Evolutionary conservation across 2,888 invertebrate species (phyloP), one percentile per base, ranked within the genome.

Genomic region (Furcula furcula): DNA sequence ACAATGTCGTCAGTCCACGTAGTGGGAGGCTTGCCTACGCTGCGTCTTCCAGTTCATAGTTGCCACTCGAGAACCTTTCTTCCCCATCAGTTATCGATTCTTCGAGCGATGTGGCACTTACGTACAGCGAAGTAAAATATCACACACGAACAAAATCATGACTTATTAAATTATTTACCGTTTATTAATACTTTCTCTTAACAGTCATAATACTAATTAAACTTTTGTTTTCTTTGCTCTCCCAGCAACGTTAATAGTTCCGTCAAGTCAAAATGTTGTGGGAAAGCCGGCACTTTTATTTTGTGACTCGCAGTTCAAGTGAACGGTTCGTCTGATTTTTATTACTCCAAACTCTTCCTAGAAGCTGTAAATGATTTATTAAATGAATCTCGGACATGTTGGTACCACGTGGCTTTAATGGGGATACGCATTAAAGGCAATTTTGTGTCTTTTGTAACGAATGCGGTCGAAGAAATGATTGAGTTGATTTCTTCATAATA

Each of bases 351-450:
- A 53, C 56, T 52, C 59, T 74, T 73, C 71, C 58, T 63, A 61
- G 71, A 65, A 71, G 55, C 55, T 26, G 36, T 40, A 52, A n/a
- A 55, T 72, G 72, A 74, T 76, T 73, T 74, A 69, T 62, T 50
- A 37, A 35, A 41, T 46, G 46, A 53, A 51, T 53, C 55, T 49
- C 46, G 39, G 52, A 27, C 72, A 72, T 64, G 46, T 45, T 58
- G 72, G 31, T 28, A 44, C 65, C 74, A 75, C 45, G 64, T 72
- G 71, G 41, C 31, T 23, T 25, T 35, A 28, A 28, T 23, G 37
- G 32, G 19, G 46, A 42, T 34, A 23, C 29, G 40, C 43, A 51
- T 51, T 12, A 45, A 21, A 27, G 22, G 22, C 31, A 31, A 29
- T 34, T 35, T 31, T 16, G 23, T 10, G 15, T 18, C 19, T 20